These are phyloP conservation scores for Taenioides sp. DNA, from an alignment of 2,797 vertebrate species.

Conservation along the genomic window DNA sequence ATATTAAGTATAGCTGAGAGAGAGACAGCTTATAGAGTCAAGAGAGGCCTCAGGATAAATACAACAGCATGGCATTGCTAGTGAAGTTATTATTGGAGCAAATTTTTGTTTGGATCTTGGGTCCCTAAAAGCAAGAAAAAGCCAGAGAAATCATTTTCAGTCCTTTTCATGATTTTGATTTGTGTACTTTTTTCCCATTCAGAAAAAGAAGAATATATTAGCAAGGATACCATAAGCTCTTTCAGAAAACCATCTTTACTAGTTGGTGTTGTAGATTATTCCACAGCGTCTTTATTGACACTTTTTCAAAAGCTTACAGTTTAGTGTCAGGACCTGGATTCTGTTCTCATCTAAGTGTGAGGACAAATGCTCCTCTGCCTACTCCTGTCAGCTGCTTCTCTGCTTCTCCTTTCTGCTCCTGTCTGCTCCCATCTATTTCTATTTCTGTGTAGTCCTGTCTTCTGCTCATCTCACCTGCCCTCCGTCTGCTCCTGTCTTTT, in stretches of 20 bases:
- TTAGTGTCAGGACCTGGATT: conserved; percentile 18
- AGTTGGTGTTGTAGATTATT: conserved; percentile 9
- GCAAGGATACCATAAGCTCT: not conserved
- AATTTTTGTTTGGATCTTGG: too few relatives aligned
- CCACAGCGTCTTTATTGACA: conserved; percentile 7
- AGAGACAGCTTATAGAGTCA: not conserved
- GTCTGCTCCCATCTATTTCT: not conserved
- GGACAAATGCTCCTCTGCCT: conserved; percentile 37
- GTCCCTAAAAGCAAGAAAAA: not conserved
- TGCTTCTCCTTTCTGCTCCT: not conserved
- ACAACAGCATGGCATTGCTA: not conserved
- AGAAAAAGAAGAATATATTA: not conserved
- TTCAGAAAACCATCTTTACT: conserved; percentile 9
- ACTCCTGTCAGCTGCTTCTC: conserved; percentile 19
- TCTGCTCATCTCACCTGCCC: too few relatives aligned
- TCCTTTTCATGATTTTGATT: not conserved
- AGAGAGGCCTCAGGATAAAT: not conserved
- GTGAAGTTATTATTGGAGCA: not conserved
- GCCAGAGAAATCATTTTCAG: not conserved
- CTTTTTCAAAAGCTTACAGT: not conserved
- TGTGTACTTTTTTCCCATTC: not conserved
- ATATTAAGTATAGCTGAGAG: not conserved
- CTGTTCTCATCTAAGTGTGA: conserved; percentile 25
- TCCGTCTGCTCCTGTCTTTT: not conserved
- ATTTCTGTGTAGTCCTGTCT: conserved; percentile 9